Percentiles rank a stretch among this genome's conserved stretches.
These are phyloP conservation scores for Eudyptes chrysolophus DNA, from an alignment of 2,113 vertebrate genomes.

Conservation along the genomic window DNA sequence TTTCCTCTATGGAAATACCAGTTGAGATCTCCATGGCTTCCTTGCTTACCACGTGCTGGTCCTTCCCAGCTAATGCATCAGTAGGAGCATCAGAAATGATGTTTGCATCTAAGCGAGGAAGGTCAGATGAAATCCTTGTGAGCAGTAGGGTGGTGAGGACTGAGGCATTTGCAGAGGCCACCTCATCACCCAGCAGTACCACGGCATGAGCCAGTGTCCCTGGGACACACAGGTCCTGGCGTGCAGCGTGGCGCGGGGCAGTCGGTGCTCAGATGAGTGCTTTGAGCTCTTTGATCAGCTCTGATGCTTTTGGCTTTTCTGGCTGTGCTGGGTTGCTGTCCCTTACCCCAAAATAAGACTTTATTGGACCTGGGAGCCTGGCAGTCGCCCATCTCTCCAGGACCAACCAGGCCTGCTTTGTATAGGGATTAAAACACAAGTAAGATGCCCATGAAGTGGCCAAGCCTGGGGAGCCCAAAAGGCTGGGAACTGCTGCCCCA, in stretches of 20 bases:
- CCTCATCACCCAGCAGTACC: not conserved
- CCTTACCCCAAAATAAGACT: not conserved
- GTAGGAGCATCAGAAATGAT: not conserved
- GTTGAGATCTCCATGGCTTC: not conserved
- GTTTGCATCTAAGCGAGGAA: not conserved
- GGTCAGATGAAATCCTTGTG: not conserved
- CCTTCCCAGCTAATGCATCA: not conserved
- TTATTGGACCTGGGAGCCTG: not conserved
- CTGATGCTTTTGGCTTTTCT: not conserved
- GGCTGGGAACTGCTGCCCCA: conserved; percentile 17
- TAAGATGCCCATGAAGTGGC: not conserved
- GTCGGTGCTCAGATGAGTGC: not conserved
- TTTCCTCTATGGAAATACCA: not conserved
- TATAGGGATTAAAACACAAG: not conserved
- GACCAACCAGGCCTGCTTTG: not conserved
- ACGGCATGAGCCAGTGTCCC: not conserved
- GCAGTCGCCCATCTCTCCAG: not conserved
- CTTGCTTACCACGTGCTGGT: not conserved
- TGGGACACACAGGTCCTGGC: not conserved
- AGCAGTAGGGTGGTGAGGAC: not conserved
- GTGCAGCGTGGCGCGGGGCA: accelerated
- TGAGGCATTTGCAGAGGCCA: not conserved
- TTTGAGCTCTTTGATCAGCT: not conserved
- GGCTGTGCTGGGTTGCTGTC: not conserved
- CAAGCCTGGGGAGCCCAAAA: not conserved